Base-by-base conservation (phyloP, 2,113 vertebrate species). In the Pandion haliaetus region DNA sequence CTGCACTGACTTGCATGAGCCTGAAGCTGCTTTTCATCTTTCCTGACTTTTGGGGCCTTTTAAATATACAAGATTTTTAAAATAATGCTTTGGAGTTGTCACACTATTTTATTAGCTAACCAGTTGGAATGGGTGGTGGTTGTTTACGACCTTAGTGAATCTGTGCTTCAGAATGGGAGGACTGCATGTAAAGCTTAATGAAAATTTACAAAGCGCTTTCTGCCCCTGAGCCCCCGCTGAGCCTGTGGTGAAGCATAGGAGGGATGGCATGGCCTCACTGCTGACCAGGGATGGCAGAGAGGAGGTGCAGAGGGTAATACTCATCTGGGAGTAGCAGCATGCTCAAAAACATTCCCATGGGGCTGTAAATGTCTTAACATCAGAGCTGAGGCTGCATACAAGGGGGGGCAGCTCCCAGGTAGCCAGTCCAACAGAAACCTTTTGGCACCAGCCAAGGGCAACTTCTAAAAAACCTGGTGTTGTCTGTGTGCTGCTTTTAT, bases 181-280 rank as follows among this genome's bases (percentile, higher is more conserved):
- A 40, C 24, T 82, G 14, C 24, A 7, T 47, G 28, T 36, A 44
- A 86, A 72, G n/a, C 57, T 90, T 69, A 79, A 85, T 50, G 76
- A 67, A 63, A 50, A 52, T 71, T 18, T 71, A 23, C 8, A 17
- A 69, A 79, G 47, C 0, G 1, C 13, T 57, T 77, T 86, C 61
- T 95, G 42, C 14, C n/a, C 31, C 29, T 57, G 42, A 50, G 16
- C 31, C 8, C 44, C 17, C 31, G 44, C 45, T 1, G 2, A 34
- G 57, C 14, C 6, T 4, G 42, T 52, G 49, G 40, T 59, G 47
- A 5, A 2, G n/a, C 2, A 8, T 0, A 19, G 29, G 47, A 80
- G 38, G 38, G 54, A 45, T 3, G 0, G 5, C 0, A 2, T 4
- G 3, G 40, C 15, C 47, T 76, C 3, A 1, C 15, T 69, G 74